A percentile compares a stretch with the other conserved stretches of the same genome.
phyloP scores from a whole-genome alignment of 64 coral and sea anemone genomes.

The Trachythela sp. region DNA sequence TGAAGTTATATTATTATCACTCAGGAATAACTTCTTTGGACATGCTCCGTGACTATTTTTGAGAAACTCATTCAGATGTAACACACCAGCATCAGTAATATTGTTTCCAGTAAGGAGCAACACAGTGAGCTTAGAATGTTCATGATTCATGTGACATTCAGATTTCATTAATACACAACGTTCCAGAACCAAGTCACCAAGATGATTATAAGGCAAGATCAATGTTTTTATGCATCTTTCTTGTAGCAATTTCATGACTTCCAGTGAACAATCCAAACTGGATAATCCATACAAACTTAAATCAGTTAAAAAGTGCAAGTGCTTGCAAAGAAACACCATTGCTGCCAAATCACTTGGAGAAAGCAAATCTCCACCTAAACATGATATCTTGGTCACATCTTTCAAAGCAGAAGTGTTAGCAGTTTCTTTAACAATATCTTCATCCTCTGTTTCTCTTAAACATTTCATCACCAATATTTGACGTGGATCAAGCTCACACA shows the following conservation, averaged over 20 bases:
- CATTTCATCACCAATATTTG: no score
- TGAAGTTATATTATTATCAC: no score
- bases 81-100: neutral
- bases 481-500: no score
- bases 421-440: neutral
- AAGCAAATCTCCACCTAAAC: neutral
- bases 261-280: neutral
- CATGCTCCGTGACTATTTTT: no score
- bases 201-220: neutral
- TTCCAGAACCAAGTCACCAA: neutral
- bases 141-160: neutral
- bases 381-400: neutral
- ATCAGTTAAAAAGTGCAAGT: neutral
- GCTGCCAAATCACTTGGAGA: neutral
- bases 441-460: neutral
- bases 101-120: neutral
- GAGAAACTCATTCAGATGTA: neutral
- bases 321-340: neutral
- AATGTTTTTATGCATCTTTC: neutral
- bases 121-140: neutral
- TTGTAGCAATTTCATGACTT: neutral
- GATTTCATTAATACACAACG: neutral
- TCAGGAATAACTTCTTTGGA: no score
- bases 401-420: neutral
- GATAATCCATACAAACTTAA: neutral